Evolutionary conservation across 2,888 invertebrate genomes (phyloP).

Genomic region (Agonopterix heracliana): DNA sequence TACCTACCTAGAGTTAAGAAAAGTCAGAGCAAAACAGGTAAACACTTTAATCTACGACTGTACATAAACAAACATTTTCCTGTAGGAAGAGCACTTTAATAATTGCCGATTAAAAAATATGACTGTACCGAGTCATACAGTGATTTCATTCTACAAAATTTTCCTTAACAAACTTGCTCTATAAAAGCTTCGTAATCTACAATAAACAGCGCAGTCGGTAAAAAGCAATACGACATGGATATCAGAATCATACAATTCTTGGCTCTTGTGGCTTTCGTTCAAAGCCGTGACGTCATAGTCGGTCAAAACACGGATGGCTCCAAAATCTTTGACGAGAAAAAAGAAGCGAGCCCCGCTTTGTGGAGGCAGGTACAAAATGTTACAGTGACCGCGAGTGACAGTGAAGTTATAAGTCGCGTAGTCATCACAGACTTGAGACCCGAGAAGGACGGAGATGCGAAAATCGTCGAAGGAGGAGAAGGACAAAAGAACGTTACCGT

Average conservation of each 20-base stretch:
- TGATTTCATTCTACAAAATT: constrained; percentile 43
- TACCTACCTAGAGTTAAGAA: too few species aligned
- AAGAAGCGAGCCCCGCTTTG: constrained; percentile 50
- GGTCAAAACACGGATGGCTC: constrained; percentile 37
- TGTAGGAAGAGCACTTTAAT: constrained; percentile 48
- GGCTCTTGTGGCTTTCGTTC: constrained; percentile 30
- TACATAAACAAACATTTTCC: constrained; percentile 46
- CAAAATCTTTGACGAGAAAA: constrained; percentile 44
- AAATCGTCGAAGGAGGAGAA: constrained; percentile 51
- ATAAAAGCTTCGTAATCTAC: constrained; percentile 37
- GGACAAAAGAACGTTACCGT: constrained; percentile 53
- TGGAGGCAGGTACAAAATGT: constrained; percentile 48
- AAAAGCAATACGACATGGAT: constrained; percentile 5
- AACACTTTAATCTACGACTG: constrained; percentile 18
- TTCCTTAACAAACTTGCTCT: constrained; percentile 44
- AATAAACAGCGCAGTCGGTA: background rate
- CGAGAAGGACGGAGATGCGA: constrained; percentile 55
- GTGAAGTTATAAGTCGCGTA: constrained; percentile 46
- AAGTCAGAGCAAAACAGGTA: background rate
- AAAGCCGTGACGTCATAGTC: constrained; percentile 38
- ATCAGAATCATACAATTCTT: constrained; percentile 22
- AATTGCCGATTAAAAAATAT: constrained; percentile 44
- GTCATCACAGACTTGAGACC: constrained; percentile 48
- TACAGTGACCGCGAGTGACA: constrained; percentile 38
- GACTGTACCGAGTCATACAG: constrained; percentile 17